Evolutionary conservation across 2,888 invertebrate species (phyloP).

Genomic region (Drosophila longiperda): DNA sequence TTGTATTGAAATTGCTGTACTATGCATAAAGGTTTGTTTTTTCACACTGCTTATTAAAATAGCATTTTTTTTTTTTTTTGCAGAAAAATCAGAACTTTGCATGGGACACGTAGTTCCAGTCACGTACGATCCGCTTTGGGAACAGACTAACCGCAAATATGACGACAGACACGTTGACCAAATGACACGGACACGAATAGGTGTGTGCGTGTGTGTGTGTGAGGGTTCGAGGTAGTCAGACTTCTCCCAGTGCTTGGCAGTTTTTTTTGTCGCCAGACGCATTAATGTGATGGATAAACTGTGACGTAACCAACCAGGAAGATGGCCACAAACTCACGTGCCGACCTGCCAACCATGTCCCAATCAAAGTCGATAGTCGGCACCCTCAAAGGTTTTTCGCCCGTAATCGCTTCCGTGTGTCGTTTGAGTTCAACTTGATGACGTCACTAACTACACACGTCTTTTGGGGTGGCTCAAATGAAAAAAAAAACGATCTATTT

Average conservation of each 20-base stretch:
- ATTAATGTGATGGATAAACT: conserved; percentile 46
- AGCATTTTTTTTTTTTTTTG: conserved; percentile 38
- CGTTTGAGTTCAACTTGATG: conserved; percentile 1
- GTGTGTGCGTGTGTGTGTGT: not conserved
- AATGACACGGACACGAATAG: conserved; percentile 55
- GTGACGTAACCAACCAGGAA: conserved; percentile 50
- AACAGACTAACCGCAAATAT: conserved; percentile 44
- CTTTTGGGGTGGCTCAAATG: conserved; percentile 1
- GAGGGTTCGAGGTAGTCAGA: conserved; percentile 12
- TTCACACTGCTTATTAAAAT: conserved; percentile 47
- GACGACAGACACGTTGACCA: conserved; percentile 60
- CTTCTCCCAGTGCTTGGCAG: conserved; percentile 5
- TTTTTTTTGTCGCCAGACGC: conserved; percentile 24
- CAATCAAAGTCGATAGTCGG: conserved; percentile 21
- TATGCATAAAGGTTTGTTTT: not conserved
- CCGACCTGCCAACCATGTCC: conserved; percentile 5
- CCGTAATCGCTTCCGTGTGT: conserved; percentile 7
- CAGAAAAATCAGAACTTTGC: conserved; percentile 45
- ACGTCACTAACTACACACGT: conserved; percentile 31
- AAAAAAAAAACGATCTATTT: not conserved
- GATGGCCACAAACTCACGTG: conserved; percentile 47
- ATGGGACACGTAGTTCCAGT: conserved; percentile 48
- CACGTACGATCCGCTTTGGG: conserved; percentile 46
- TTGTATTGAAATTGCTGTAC: conserved; percentile 21
- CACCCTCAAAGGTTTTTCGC: conserved; percentile 16